phyloP scores from a whole-genome alignment of 2,888 invertebrate species.

The Tipula confusa region DNA sequence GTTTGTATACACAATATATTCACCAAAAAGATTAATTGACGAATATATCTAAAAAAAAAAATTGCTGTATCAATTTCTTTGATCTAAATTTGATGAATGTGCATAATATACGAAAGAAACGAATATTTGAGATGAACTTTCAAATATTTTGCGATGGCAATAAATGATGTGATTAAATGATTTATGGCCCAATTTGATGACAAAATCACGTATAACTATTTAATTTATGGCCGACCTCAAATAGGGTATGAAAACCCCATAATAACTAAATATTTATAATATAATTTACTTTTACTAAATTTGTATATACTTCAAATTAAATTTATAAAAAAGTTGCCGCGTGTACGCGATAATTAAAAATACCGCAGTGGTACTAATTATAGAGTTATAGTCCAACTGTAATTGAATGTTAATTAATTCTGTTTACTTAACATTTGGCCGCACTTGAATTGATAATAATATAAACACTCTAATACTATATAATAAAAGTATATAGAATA shows the following conservation, averaged over 20 bases:
- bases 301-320: neutral
- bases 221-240: neutral
- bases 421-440: neutral
- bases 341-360: neutral
- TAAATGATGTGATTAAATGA: neutral
- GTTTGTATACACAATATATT: too few species aligned
- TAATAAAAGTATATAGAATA: neutral
- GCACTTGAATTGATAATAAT: neutral
- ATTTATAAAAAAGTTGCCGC: neutral
- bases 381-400: neutral
- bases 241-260: neutral
- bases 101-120: neutral
- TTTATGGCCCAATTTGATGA: neutral
- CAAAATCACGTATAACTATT: neutral
- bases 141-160: neutral
- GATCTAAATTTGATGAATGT: conserved; percentile 4
- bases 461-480: neutral
- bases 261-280: neutral
- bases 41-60: neutral
- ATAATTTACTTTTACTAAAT: neutral
- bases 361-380: neutral
- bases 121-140: neutral
- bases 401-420: conserved; percentile 7
- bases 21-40: neutral
- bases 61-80: neutral